Evolutionary conservation across 2,113 vertebrate species (phyloP).

Genomic region (Rafetus swinhoei): DNA sequence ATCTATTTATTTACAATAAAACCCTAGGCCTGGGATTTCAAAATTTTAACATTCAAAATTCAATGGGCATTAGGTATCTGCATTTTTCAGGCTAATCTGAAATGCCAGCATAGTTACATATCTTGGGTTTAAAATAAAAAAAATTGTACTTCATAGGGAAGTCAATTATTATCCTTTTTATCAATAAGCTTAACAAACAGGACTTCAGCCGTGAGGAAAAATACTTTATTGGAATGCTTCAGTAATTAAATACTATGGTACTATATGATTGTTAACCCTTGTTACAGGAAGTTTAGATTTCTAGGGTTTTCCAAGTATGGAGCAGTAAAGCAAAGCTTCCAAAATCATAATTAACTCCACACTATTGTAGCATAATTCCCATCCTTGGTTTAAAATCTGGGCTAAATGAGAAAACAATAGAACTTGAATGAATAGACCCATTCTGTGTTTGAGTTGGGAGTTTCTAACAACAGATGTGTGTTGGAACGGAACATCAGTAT

Average conservation of each 20-base stretch:
- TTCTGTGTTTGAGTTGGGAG: neutral
- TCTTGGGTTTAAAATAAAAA: neutral
- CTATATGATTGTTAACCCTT: neutral
- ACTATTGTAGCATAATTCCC: accelerated
- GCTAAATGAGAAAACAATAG: neutral
- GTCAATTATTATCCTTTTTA: neutral
- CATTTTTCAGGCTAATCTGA: neutral
- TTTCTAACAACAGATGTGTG: neutral
- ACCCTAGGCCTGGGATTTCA: neutral
- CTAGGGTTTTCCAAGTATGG: accelerated
- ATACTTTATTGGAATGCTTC: neutral
- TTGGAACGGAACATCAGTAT: neutral
- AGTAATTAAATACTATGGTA: neutral
- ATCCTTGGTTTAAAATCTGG: neutral
- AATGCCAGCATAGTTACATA: neutral
- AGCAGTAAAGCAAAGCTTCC: neutral
- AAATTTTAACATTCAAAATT: neutral
- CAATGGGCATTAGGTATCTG: neutral
- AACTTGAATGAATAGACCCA: too few relatives aligned
- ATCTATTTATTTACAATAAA: neutral
- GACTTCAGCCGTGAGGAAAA: neutral
- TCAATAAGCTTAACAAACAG: accelerated
- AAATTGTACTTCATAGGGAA: neutral
- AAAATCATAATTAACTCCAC: neutral
- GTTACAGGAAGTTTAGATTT: neutral